Percentiles rank a stretch among this genome's conserved stretches.
Evolutionary conservation across 2,113 vertebrate species (phyloP).

Genomic region (Helogale parvula): DNA sequence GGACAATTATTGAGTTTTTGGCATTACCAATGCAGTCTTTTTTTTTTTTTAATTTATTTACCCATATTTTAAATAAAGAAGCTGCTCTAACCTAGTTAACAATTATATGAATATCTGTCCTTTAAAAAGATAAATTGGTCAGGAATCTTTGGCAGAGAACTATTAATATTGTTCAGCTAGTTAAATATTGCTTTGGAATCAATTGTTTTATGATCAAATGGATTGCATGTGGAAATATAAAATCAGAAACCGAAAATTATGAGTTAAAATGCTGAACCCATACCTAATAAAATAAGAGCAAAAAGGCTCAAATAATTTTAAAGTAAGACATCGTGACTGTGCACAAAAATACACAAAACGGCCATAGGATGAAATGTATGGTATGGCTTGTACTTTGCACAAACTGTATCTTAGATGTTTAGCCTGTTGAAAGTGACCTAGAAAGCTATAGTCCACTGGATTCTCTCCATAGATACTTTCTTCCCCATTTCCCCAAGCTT

Average conservation of each 20-base stretch:
- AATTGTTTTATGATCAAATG: not conserved
- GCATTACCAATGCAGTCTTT: not conserved
- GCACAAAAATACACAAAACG: not conserved
- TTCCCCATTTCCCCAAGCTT: not conserved
- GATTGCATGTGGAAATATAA: not conserved
- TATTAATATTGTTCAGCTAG: not conserved
- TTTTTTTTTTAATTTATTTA: not conserved
- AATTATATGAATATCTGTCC: not conserved
- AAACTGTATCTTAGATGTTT: not conserved
- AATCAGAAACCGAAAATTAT: not conserved
- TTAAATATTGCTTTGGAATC: not conserved
- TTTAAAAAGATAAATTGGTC: not conserved
- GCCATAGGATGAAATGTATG: not conserved
- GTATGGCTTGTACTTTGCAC: not conserved
- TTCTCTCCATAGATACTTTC: not conserved
- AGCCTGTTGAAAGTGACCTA: not conserved
- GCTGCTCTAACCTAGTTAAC: not conserved
- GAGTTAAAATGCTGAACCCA: not conserved
- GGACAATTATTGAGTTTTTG: not conserved
- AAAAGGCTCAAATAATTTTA: not conserved
- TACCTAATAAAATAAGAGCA: not conserved
- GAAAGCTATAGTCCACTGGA: not conserved
- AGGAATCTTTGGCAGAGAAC: not conserved
- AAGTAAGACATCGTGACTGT: not conserved
- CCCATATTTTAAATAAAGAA: not conserved